Percentiles rank a stretch among this genome's conserved stretches.
Conservation (phyloP, 2,888 invertebrate genomes). For the Rhimphoctona megacephalus region DNA sequence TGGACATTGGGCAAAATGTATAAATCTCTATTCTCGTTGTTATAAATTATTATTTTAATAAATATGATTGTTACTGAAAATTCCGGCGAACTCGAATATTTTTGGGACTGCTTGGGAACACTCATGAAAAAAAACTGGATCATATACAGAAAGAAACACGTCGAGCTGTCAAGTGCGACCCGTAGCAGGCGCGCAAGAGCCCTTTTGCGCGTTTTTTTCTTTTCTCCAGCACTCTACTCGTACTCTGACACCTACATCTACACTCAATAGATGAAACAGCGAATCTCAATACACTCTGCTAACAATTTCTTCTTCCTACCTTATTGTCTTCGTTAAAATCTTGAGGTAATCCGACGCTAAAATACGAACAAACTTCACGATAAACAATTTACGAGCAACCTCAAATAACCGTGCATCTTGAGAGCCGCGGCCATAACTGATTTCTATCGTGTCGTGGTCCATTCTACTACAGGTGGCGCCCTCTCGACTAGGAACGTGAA, state of each 20-base stretch:
- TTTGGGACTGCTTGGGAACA: constrained; percentile 27
- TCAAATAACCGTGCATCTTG: constrained; percentile 75
- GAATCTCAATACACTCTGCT: not conserved
- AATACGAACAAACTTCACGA: constrained; percentile 68
- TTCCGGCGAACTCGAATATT: constrained; percentile 34
- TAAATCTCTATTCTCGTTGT: not conserved
- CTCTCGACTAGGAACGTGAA: constrained; percentile 67
- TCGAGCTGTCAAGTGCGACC: constrained; percentile 64
- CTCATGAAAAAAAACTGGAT: constrained; percentile 4
- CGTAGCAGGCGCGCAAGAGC: constrained; percentile 29
- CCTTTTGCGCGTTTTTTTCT: constrained; percentile 44
- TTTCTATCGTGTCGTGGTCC: constrained; percentile 76
- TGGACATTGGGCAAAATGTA: not conserved
- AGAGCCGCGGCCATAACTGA: constrained; percentile 80
- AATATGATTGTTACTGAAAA: not conserved
- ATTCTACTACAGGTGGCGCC: constrained; percentile 87
- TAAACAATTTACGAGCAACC: constrained; percentile 74
- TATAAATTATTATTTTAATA: not conserved
- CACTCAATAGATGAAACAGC: not conserved
- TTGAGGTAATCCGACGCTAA: not conserved
- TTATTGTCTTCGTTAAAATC: constrained; percentile 11
- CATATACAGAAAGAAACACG: constrained; percentile 22
- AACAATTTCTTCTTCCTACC: constrained; percentile 43
- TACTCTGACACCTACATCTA: constrained; percentile 14
- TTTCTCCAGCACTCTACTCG: constrained; percentile 6